A percentile compares a stretch with the other conserved stretches of the same genome.
These are phyloP conservation scores for Anseranas semipalmata DNA, from an alignment of 2,113 vertebrate species.

Conservation along the genomic window DNA sequence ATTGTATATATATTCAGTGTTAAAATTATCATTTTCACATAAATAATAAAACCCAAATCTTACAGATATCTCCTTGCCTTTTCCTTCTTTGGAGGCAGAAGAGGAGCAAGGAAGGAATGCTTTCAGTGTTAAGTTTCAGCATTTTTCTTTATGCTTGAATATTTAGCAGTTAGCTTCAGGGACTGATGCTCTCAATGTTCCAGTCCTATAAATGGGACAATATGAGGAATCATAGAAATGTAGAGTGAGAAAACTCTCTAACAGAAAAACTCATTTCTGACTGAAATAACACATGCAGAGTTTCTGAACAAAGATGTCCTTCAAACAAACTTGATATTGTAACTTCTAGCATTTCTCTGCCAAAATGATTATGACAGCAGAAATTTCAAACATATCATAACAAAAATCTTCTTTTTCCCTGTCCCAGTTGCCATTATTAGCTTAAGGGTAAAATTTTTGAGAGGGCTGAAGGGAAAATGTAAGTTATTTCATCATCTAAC, in stretches of 20 bases:
- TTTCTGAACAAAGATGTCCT: neutral
- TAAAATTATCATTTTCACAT: neutral
- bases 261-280: neutral
- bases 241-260: neutral
- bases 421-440: neutral
- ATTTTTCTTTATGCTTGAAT: neutral
- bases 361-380: neutral
- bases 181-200: neutral
- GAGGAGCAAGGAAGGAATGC: neutral
- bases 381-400: neutral
- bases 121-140: neutral
- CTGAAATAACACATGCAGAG: neutral
- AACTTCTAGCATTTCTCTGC: neutral
- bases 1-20: neutral
- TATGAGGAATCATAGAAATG: neutral
- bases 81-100: neutral
- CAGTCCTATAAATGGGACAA: neutral
- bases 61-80: neutral
- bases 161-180: neutral
- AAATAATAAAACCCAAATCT: neutral
- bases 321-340: neutral
- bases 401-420: neutral
- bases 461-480: neutral
- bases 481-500: neutral
- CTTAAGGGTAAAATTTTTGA: neutral